Conservation (phyloP, 2,797 vertebrate genomes). For the Cichlasoma orientale region DNA sequence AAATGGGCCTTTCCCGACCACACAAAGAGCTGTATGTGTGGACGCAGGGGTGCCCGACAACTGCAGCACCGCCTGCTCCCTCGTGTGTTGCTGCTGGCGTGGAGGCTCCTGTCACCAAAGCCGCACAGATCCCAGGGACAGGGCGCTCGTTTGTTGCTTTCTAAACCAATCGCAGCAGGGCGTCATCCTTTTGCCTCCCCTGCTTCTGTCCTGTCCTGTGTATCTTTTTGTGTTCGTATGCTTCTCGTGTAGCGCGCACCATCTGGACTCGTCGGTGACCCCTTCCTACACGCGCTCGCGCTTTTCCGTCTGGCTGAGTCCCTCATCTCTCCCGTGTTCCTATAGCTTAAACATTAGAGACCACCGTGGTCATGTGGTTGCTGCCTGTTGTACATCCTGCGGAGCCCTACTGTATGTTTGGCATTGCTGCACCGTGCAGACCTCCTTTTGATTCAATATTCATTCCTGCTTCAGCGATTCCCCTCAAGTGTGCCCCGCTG, state of each 20-base stretch:
- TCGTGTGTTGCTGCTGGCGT: constrained; percentile 49
- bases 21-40: constrained; percentile 59
- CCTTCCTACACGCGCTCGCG: neutral
- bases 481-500: constrained; percentile 11
- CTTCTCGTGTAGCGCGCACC: neutral
- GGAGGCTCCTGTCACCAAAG: constrained; percentile 34
- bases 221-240: constrained; percentile 12
- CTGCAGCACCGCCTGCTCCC: constrained; percentile 18
- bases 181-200: constrained; percentile 1
- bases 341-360: constrained; percentile 36
- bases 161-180: constrained; percentile 45
- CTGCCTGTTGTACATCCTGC: constrained; percentile 15
- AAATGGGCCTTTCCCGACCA: constrained; percentile 16
- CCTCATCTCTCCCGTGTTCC: neutral
- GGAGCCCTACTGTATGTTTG: constrained; percentile 35
- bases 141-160: constrained; percentile 46
- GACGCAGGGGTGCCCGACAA: constrained; percentile 28
- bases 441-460: constrained; percentile 52
- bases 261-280: constrained; percentile 5
- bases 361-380: neutral
- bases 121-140: constrained; percentile 40
- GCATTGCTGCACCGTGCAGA: constrained; percentile 24
- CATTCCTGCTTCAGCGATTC: constrained; percentile 11
- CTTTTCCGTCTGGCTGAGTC: neutral
- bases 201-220: constrained; percentile 10